A percentile compares a stretch with the other conserved stretches of the same genome.
phyloP scores from a whole-genome alignment of 2,113 vertebrate species.

The Podocnemis expansa region DNA sequence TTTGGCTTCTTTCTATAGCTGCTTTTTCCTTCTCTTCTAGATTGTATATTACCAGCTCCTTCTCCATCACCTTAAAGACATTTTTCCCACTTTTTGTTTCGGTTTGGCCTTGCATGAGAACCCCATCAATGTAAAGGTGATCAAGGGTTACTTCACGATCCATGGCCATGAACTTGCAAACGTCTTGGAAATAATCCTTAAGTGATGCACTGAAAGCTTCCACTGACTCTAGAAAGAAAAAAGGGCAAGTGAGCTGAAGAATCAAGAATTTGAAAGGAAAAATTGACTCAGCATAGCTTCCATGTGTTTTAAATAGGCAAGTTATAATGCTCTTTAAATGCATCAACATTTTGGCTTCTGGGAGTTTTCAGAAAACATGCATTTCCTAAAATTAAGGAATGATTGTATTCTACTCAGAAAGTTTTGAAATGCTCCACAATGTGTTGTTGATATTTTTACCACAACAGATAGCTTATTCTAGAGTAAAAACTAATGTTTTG shows the following conservation, averaged over 20 bases:
- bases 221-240: constrained; percentile 77
- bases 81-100: constrained; percentile 77
- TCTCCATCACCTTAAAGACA: constrained; percentile 80
- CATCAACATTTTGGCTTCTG: neutral
- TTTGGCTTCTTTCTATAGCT: constrained; percentile 64
- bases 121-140: constrained; percentile 79
- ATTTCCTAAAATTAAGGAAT: neutral
- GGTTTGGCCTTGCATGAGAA: constrained; percentile 76
- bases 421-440: neutral
- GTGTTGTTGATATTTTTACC: neutral
- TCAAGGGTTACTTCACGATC: constrained; percentile 68
- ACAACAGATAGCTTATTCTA: neutral
- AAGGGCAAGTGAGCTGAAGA: constrained; percentile 5
- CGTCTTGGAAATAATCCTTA: constrained; percentile 73
- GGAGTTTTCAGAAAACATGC: neutral
- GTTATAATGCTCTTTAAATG: neutral
- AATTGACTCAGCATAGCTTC: neutral
- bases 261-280: neutral
- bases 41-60: constrained; percentile 79
- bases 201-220: constrained; percentile 74
- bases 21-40: constrained; percentile 76
- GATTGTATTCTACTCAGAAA: neutral
- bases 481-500: neutral
- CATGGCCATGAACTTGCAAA: constrained; percentile 55
- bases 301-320: neutral